A percentile compares a stretch with the other conserved stretches of the same genome.
Conservation (phyloP, 2,888 invertebrate genomes). For the Eristalis tenax region DNA sequence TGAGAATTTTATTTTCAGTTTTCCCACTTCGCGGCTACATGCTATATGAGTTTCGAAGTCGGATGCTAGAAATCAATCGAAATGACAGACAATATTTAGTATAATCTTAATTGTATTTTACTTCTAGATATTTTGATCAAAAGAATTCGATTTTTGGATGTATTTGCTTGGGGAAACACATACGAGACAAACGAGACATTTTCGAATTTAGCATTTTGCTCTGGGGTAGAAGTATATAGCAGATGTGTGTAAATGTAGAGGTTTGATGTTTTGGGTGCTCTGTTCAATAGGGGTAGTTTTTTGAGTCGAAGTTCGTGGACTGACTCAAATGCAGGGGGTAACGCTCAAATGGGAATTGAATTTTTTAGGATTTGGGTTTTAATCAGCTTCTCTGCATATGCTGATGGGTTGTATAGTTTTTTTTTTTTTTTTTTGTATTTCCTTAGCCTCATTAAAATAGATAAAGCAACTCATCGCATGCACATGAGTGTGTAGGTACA, state of each 20-base stretch:
- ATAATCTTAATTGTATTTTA: not conserved
- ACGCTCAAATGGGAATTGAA: slow-evolving; percentile 43
- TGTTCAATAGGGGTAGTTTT: slow-evolving; percentile 57
- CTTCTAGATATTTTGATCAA: not conserved
- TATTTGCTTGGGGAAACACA: not conserved
- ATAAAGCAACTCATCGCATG: slow-evolving; percentile 1
- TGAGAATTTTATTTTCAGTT: not conserved
- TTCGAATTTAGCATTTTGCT: not conserved
- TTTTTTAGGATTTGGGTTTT: slow-evolving; percentile 17
- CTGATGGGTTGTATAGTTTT: slow-evolving; percentile 9
- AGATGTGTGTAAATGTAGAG: slow-evolving; percentile 3
- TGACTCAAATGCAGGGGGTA: slow-evolving; percentile 64
- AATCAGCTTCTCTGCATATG: slow-evolving; percentile 39
- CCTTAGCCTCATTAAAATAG: slow-evolving; percentile 51
- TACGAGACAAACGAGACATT: not conserved
- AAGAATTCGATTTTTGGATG: not conserved
- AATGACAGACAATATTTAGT: not conserved
- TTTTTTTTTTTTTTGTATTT: slow-evolving; percentile 20
- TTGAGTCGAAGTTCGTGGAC: slow-evolving; percentile 48
- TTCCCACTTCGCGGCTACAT: not conserved
- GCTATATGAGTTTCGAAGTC: not conserved
- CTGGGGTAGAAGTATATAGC: slow-evolving; percentile 38
- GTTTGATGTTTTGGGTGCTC: slow-evolving; percentile 48
- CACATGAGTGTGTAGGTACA: slow-evolving; percentile 1
- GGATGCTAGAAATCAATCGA: not conserved